Evolutionary conservation across 1,140 invertebrate species (phyloP).

Genomic region (Thaumetopoea pityocampa): DNA sequence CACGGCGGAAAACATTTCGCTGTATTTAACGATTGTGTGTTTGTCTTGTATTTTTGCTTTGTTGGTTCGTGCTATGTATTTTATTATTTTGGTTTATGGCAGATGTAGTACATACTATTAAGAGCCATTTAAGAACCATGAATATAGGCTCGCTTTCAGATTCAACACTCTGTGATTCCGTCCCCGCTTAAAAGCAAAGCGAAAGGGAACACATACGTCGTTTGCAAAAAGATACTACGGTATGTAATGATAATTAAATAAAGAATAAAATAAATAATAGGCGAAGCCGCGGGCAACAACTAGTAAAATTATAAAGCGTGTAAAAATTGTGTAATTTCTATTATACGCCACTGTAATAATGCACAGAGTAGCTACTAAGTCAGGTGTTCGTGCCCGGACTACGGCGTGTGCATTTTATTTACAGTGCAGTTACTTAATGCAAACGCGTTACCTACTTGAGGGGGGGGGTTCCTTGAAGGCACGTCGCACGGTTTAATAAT

Average conservation of each 20-base stretch:
- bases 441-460: constrained; percentile 5
- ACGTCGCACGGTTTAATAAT: constrained; percentile 2
- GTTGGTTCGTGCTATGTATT: not conserved
- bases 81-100: not conserved
- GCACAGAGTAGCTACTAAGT: constrained; percentile 29
- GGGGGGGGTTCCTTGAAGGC: too few species aligned
- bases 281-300: not conserved
- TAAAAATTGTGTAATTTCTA: not conserved
- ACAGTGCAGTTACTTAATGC: constrained; percentile 14
- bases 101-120: not conserved
- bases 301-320: not conserved
- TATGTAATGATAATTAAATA: too few species aligned
- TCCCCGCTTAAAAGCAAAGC: too few species aligned
- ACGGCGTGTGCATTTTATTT: constrained; percentile 15
- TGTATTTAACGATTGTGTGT: constrained; percentile 9
- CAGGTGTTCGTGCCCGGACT: constrained; percentile 37
- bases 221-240: too few species aligned
- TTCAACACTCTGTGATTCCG: too few species aligned
- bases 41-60: constrained; percentile 9
- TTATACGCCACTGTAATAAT: constrained; percentile 12
- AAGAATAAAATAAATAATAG: too few species aligned
- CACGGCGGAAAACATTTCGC: constrained; percentile 13
- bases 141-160: too few species aligned
- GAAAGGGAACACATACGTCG: too few species aligned
- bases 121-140: too few species aligned